phyloP scores from a whole-genome alignment of 2,113 vertebrate genomes.

The human region GRCh38 chrY:4622001-4622500 shows the following conservation, averaged over 20 bases:
- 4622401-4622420: background rate
- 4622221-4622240: background rate
- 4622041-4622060: no score
- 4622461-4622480: background rate
- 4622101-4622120: no score
- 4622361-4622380: background rate
- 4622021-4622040: no score
- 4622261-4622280: background rate
- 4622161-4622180: no score
- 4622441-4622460: background rate
- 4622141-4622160: no score
- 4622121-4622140: no score
- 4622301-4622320: background rate
- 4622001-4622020: no score
- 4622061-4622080: no score
- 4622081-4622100: no score
- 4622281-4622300: background rate
- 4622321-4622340: background rate
- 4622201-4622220: no score
- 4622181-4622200: no score
- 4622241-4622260: no score
- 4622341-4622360: background rate
- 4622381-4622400: background rate
- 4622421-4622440: background rate
- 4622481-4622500: background rate